Conservation (phyloP, 1,140 invertebrate species). For the Drosophila equinoxialis region DNA sequence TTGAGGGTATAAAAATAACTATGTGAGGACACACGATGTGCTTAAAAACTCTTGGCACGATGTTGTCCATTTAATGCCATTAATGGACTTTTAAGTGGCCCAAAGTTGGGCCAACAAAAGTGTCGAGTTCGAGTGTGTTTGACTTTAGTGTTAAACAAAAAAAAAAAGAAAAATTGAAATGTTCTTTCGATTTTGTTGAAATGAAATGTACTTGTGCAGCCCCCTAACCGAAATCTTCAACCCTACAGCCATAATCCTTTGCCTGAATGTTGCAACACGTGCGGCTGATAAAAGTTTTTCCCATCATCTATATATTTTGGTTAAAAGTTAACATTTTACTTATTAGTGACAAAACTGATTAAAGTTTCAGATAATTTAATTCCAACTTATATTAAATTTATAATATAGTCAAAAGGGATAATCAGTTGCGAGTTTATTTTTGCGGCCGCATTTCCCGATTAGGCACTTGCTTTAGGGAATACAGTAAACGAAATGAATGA, state of each 20-base stretch:
- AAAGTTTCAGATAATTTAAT: background rate
- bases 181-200: constrained; percentile 54
- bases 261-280: constrained; percentile 65
- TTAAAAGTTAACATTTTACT: constrained; percentile 9
- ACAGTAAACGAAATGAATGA: no score
- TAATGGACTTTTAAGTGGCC: constrained; percentile 79
- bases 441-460: no score
- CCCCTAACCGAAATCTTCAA: no score
- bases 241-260: constrained; percentile 57
- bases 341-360: constrained; percentile 10
- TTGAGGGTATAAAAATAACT: background rate
- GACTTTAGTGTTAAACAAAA: constrained; percentile 56
- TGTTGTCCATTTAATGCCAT: constrained; percentile 80
- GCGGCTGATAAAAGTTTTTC: constrained; percentile 36
- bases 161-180: constrained; percentile 32
- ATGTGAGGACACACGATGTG: constrained; percentile 63
- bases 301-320: constrained; percentile 37
- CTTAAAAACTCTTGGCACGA: constrained; percentile 61
- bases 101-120: constrained; percentile 54
- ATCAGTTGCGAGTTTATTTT: no score
- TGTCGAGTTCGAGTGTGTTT: constrained; percentile 51
- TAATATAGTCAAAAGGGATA: no score
- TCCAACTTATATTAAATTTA: background rate
- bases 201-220: background rate
- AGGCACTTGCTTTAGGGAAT: no score